Base-by-base conservation (phyloP, 1,140 invertebrate genomes). In the Ooceraea biroi region DNA sequence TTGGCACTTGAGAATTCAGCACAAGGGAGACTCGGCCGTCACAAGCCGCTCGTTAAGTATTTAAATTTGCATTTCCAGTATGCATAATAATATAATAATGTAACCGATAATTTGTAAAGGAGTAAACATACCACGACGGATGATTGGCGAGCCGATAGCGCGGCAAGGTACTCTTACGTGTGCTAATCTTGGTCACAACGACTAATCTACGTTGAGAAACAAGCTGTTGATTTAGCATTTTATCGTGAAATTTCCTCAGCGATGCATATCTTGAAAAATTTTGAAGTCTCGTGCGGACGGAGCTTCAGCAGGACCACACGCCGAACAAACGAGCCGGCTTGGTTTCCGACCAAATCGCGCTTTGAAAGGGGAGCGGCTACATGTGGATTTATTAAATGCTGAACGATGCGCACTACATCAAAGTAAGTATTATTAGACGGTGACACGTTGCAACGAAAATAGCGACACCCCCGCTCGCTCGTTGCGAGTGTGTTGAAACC, bases 361-460 rank as follows among this genome's bases (percentile, higher is more conserved):
- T 91, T 92, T 92, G 91, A 92, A 91, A 90, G 82, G 46, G 58
- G 85, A 92, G 78, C 60, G 48, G 84, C 65, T n/a, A 77, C 71
- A 85, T 58, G 87, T 82, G 91, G 83, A 91, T 91, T 91, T 90
- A 91, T 92, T 88, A 89, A 92, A 91, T 80, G 90, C 76, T 91
- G 91, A 91, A 92, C 84, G 90, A 89, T 83, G 84, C 78, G 76
- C 61, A 71, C 61, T 85, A 91, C 88, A 92, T 93, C 92, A 93
- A 93, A 93, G 92, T 72, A 63, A 87, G 73, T 93, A 93, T 93
- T 93, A 93, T 93, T 93, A 93, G 90, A 83, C 87, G 71, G 88
- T 85, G 89, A 88, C 85, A 91, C 69, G 63, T 77, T 57, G 48
- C 63, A 50, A 76, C 89, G 46, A 82, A 89, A 91, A 91, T 92